phyloP scores from a whole-genome alignment of 2,888 invertebrate species.

The Trachelus stipa region DNA sequence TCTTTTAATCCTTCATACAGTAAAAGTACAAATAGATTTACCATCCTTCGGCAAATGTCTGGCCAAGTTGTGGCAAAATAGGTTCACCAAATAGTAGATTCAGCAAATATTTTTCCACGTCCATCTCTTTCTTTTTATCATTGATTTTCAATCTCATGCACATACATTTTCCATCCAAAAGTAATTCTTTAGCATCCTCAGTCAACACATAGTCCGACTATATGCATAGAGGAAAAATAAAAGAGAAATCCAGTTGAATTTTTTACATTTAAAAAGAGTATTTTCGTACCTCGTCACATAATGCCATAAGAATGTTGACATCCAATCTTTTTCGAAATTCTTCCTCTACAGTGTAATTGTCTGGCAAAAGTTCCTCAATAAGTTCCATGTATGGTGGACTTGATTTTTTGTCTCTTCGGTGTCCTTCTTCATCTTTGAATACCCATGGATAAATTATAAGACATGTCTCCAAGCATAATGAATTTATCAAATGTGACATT shows the following conservation, averaged over 20 bases:
- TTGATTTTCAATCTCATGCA: constrained; percentile 52
- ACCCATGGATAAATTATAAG: constrained; percentile 61
- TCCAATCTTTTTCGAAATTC: constrained; percentile 54
- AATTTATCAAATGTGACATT: constrained; percentile 51
- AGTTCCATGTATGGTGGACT: constrained; percentile 59
- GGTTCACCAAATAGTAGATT: constrained; percentile 52
- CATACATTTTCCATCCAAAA: constrained; percentile 57
- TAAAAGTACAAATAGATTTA: constrained; percentile 27
- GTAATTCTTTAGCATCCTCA: constrained; percentile 44
- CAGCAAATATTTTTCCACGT: constrained; percentile 53
- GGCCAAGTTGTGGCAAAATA: constrained; percentile 40
- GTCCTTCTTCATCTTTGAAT: constrained; percentile 62
- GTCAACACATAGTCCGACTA: constrained; percentile 52
- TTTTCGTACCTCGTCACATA: constrained; percentile 50
- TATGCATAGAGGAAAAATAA: background rate
- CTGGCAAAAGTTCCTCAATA: constrained; percentile 52
- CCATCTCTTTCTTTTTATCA: constrained; percentile 45
- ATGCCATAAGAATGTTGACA: constrained; percentile 46
- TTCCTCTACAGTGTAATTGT: constrained; percentile 52
- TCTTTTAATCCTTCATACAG: background rate
- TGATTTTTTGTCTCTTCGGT: constrained; percentile 55
- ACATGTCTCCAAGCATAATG: constrained; percentile 53
- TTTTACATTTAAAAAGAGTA: background rate
- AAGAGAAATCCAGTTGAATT: background rate
- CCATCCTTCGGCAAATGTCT: constrained; percentile 50